Conservation (phyloP, 2,113 vertebrate species). For the Carassius gibelio region DNA sequence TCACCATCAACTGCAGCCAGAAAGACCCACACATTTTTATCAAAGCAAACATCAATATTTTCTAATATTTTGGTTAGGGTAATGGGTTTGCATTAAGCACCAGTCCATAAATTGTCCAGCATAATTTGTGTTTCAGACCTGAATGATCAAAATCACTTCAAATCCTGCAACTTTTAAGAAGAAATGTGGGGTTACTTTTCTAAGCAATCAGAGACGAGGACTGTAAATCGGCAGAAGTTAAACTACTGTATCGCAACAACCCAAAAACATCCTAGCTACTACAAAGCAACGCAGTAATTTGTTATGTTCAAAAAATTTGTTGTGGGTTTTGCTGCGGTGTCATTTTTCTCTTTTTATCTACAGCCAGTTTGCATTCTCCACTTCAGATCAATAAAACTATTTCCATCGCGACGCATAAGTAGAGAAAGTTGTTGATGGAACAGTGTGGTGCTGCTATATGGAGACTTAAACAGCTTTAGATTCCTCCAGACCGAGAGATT, state of each 20-base stretch:
- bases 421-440: constrained; percentile 14
- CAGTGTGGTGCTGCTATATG: neutral
- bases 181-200: neutral
- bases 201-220: neutral
- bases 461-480: neutral
- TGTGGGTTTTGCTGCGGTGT: neutral
- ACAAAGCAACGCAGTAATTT: neutral
- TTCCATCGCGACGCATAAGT: constrained; percentile 28
- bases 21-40: neutral
- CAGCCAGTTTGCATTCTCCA: neutral
- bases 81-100: neutral
- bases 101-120: neutral
- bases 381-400: constrained; percentile 7
- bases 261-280: neutral
- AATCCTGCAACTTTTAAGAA: neutral
- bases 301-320: neutral
- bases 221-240: neutral
- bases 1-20: neutral
- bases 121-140: too few relatives aligned
- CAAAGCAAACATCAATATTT: neutral
- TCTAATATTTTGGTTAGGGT: neutral
- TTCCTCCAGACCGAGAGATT: neutral
- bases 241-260: neutral
- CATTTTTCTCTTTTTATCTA: neutral
- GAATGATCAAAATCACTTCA: neutral